A percentile compares a stretch with the other conserved stretches of the same genome.
These are phyloP conservation scores for Plagodis dolabraria DNA, from an alignment of 2,888 invertebrate species.

Conservation along the genomic window DNA sequence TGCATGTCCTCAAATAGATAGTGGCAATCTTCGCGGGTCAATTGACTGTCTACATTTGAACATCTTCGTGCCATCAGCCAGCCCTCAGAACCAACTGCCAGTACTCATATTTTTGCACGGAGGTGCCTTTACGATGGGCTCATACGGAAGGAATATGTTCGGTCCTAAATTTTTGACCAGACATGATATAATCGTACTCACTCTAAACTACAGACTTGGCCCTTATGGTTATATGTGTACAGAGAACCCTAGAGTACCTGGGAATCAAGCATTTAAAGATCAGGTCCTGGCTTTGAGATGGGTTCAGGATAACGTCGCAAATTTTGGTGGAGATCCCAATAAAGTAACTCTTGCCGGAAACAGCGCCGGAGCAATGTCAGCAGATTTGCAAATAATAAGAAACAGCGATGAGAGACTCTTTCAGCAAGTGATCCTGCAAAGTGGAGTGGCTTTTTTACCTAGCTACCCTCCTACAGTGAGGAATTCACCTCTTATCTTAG, in stretches of 20 bases:
- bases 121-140: slow-evolving; percentile 53
- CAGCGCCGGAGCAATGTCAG: slow-evolving; percentile 57
- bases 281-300: slow-evolving; percentile 57
- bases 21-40: slow-evolving; percentile 32
- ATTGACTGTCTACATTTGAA: slow-evolving; percentile 49
- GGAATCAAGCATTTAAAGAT: slow-evolving; percentile 64
- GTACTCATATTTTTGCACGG: slow-evolving; percentile 63
- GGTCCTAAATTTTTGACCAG: slow-evolving; percentile 51
- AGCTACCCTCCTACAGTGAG: slow-evolving; percentile 32
- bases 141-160: slow-evolving; percentile 32
- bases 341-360: slow-evolving; percentile 57
- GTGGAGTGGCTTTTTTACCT: slow-evolving; percentile 47
- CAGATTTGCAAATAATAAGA: slow-evolving; percentile 53
- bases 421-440: slow-evolving; percentile 50
- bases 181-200: slow-evolving; percentile 52
- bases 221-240: slow-evolving; percentile 66
- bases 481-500: slow-evolving; percentile 43
- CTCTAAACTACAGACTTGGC: slow-evolving; percentile 58
- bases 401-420: slow-evolving; percentile 43
- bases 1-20: slow-evolving; percentile 46
- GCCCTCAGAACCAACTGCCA: slow-evolving; percentile 40
- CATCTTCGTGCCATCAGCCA: slow-evolving; percentile 75
- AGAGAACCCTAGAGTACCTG: slow-evolving; percentile 57
- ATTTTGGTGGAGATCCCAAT: slow-evolving; percentile 58
- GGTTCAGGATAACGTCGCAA: slow-evolving; percentile 57